Conservation (phyloP, 2,113 vertebrate genomes). For the Barnardius zonarius region DNA sequence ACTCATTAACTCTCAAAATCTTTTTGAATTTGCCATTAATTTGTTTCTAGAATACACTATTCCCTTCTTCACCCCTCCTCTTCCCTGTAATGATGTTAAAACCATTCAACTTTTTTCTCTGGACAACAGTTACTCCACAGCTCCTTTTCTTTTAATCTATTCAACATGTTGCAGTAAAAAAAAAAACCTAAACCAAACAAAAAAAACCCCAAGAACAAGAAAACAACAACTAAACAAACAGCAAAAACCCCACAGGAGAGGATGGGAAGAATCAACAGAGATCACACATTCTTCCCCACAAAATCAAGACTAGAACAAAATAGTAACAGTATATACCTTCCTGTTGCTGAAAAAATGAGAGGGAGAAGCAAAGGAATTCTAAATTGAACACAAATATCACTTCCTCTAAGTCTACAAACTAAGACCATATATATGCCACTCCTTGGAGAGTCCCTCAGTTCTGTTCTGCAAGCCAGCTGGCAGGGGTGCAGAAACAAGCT, state of each 20-base stretch:
- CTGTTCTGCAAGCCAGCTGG: not conserved
- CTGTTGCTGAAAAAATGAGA: not conserved
- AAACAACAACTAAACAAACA: not conserved
- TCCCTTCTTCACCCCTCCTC: not conserved
- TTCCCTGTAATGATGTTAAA: not conserved
- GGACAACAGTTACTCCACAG: not conserved
- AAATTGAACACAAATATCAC: not conserved
- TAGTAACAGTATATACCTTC: not conserved
- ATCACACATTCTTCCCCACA: not conserved
- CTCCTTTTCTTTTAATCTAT: not conserved
- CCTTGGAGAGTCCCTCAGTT: accelerated
- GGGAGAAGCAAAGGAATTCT: not conserved
- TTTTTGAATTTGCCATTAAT: not conserved
- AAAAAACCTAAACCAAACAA: not conserved
- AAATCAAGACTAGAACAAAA: not conserved
- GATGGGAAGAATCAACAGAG: not conserved
- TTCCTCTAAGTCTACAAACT: not conserved
- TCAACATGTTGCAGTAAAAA: not conserved
- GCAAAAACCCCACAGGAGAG: not conserved
- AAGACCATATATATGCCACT: accelerated
- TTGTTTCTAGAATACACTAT: not conserved
- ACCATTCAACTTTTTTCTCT: not conserved
- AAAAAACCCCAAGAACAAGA: not conserved
- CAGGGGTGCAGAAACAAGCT: not conserved
- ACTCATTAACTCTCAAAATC: not conserved